These are phyloP conservation scores for Malurus melanocephalus DNA, from an alignment of 2,113 vertebrate genomes.

Conservation along the genomic window DNA sequence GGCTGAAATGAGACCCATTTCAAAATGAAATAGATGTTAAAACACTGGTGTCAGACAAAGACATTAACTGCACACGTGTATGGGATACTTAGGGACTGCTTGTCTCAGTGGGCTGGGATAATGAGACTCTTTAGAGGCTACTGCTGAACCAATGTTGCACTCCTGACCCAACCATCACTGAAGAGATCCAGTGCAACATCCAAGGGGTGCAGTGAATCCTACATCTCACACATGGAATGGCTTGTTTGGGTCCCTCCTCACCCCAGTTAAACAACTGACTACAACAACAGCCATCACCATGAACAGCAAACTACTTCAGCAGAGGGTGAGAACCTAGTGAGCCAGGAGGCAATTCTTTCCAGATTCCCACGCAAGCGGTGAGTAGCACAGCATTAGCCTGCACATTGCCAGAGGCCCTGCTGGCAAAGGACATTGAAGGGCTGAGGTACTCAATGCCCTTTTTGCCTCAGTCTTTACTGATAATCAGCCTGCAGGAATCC, in stretches of 20 bases:
- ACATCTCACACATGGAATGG: accelerated
- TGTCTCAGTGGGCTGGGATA: neutral
- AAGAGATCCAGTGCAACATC: neutral
- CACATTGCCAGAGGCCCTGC: accelerated
- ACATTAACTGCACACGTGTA: neutral
- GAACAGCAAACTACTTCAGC: neutral
- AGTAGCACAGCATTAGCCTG: neutral
- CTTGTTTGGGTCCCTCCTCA: neutral
- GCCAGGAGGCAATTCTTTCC: neutral
- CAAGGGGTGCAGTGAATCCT: neutral
- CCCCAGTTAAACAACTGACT: neutral
- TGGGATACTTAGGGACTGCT: neutral
- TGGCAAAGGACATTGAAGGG: neutral
- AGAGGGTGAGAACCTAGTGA: neutral
- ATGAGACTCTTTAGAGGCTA: neutral
- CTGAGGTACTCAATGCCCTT: neutral
- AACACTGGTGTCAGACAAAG: neutral
- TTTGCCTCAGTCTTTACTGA: neutral
- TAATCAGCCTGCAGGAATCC: neutral
- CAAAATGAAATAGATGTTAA: neutral
- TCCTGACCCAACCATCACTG: neutral
- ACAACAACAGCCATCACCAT: neutral
- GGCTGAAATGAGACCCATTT: neutral
- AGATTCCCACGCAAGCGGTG: neutral
- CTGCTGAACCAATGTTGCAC: neutral